Base-by-base conservation (phyloP, 2,797 vertebrate species). In the Propithecus deckenii region DNA sequence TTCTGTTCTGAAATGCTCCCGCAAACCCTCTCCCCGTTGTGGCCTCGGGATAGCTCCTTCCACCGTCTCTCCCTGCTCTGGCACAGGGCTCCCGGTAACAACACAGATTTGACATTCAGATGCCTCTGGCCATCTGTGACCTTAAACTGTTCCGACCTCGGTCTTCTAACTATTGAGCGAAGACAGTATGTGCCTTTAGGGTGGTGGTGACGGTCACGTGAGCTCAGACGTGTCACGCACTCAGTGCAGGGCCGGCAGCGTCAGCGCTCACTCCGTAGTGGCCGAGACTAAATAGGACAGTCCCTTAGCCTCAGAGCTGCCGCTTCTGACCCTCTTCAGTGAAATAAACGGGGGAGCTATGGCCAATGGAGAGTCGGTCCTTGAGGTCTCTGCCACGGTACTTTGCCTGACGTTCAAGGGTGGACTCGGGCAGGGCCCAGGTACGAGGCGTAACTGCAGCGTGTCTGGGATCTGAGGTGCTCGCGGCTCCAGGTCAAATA, bases 191-290 rank as follows among this genome's bases (percentile, higher is more conserved):
- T 38, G 38, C n/a, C 41, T 35, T 52, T 5, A 23, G n/a, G n/a
- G 63, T 7, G 23, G 52, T 17, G 23, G 59, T 11, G 5, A 76
- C 3, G 17, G 4, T 67, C 4, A 7, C 4, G 4, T 4, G 57
- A 41, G n/a, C 25, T 1, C 23, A 6, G n/a, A 17, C 1, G 1
- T 5, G 17, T 18, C 4, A 17, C 2, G 38, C 4, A 7, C 11
- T 55, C 43, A 55, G 38, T 32, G 32, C 0, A 32, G 72, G n/a
- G 8, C 59, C 2, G 23, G 23, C 1, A 22, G 4, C 23, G 35
- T 5, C 85, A 69, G 50, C 0, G 1, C 5, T 43, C 48, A 38
- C 6, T 79, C 50, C 0, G 35, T 46, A 10, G 1, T 63, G 43
- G 23, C 57, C 32, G 15, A 83, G 5, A 72, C 22, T 2, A 23